phyloP scores from a whole-genome alignment of 92 coral and sea anemone genomes.

The Paramuricea clavata region DNA sequence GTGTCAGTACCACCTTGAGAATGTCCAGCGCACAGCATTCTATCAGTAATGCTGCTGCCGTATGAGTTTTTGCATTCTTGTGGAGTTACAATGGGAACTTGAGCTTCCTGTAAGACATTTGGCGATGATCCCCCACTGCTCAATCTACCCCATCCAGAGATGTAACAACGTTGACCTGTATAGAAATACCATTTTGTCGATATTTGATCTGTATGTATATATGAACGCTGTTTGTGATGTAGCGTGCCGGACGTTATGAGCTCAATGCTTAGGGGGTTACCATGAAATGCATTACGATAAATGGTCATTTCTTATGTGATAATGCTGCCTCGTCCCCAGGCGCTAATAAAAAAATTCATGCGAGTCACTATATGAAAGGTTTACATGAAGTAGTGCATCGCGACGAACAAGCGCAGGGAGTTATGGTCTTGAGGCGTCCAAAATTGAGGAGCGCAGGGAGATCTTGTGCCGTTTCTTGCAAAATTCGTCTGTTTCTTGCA shows the following conservation, averaged over 20 bases:
- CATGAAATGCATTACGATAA: neutral
- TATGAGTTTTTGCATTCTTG: constrained; percentile 23
- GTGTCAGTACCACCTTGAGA: constrained; percentile 39
- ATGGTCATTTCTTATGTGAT: too few relatives aligned
- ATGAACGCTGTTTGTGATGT: neutral
- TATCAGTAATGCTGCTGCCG: constrained; percentile 38
- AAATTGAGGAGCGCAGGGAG: too few relatives aligned
- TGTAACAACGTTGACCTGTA: constrained; percentile 41
- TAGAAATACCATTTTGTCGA: neutral
- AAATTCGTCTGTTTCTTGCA: too few relatives aligned
- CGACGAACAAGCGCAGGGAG: too few relatives aligned
- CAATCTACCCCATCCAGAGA: constrained; percentile 37
- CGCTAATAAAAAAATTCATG: too few relatives aligned
- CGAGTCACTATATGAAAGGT: too few relatives aligned
- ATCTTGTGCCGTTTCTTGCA: too few relatives aligned
- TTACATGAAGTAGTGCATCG: too few relatives aligned
- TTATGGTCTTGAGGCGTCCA: too few relatives aligned
- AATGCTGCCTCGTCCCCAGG: too few relatives aligned
- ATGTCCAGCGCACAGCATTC: constrained; percentile 41
- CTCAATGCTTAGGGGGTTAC: neutral
- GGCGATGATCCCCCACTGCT: constrained; percentile 25
- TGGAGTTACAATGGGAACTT: constrained; percentile 35
- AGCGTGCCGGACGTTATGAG: neutral
- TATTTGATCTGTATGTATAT: too few relatives aligned
- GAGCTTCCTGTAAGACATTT: constrained; percentile 43